These are phyloP conservation scores for Xyrichtys novacula DNA, from an alignment of 2,797 vertebrate genomes.

Conservation along the genomic window DNA sequence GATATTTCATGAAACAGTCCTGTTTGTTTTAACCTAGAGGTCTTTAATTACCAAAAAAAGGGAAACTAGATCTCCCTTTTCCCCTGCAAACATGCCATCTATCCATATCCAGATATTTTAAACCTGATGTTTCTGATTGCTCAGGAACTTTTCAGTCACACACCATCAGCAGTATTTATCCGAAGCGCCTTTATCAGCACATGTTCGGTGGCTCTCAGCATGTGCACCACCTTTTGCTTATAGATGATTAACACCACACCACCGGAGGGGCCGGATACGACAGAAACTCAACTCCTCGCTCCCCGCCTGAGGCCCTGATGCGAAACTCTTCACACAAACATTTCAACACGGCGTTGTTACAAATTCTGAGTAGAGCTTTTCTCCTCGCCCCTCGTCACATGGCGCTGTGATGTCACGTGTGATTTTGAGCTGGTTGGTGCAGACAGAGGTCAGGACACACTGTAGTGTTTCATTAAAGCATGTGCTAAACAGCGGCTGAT, in stretches of 20 bases:
- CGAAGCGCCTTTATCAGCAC: background rate
- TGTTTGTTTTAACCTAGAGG: no score
- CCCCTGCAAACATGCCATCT: no score
- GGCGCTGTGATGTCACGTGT: conserved; percentile 12
- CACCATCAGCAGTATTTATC: background rate
- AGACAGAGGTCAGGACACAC: background rate
- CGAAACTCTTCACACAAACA: conserved; percentile 9
- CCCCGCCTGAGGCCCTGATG: background rate
- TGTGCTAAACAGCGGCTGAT: conserved; percentile 10
- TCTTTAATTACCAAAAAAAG: no score
- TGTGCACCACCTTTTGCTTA: background rate
- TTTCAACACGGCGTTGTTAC: no score
- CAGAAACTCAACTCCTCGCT: background rate
- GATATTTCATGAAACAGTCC: no score
- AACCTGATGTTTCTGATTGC: background rate
- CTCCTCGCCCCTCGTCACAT: background rate
- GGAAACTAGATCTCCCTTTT: no score
- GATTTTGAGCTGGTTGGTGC: background rate
- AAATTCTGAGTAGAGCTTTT: conserved; percentile 13
- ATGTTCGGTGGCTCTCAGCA: background rate
- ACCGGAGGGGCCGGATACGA: background rate
- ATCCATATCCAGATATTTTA: no score
- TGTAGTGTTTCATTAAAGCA: conserved; percentile 18
- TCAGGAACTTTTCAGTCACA: background rate
- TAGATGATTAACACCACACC: conserved; percentile 12